phyloP scores from a whole-genome alignment of 2,888 invertebrate species.

The Pollenia labialis region DNA sequence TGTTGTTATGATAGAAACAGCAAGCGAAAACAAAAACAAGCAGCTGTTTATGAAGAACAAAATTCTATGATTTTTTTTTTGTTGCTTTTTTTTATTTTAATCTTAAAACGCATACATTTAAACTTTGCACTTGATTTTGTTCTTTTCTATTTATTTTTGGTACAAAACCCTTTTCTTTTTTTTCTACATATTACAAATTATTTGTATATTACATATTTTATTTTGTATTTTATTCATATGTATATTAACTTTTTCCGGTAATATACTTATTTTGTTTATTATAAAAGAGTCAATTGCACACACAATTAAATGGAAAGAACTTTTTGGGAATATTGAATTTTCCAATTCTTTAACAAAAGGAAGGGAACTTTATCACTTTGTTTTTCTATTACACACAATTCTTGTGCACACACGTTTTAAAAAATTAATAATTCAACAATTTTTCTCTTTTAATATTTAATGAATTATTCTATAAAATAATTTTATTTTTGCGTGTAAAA shows the following conservation, averaged over 20 bases:
- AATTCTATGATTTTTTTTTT: neutral
- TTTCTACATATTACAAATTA: neutral
- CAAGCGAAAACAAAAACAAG: slow-evolving; percentile 9
- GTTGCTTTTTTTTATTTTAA: slow-evolving; percentile 24
- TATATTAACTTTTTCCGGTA: slow-evolving; percentile 34
- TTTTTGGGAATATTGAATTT: slow-evolving; percentile 61
- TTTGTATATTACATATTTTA: neutral
- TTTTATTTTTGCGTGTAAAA: slow-evolving; percentile 7
- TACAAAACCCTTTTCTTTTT: neutral
- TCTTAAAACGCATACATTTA: slow-evolving; percentile 31
- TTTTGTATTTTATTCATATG: neutral
- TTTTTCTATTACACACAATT: neutral
- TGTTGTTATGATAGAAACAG: slow-evolving; percentile 33
- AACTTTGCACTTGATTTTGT: neutral
- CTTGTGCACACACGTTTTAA: neutral
- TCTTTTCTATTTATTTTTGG: neutral
- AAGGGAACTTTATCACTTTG: neutral
- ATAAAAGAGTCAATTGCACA: neutral
- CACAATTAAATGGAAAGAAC: neutral
- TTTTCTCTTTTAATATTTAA: slow-evolving; percentile 23
- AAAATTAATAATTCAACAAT: neutral
- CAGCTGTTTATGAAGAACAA: slow-evolving; percentile 57
- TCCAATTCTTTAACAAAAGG: slow-evolving; percentile 10
- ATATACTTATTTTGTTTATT: slow-evolving; percentile 14
- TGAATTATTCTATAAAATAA: slow-evolving; percentile 19